These are phyloP conservation scores for Arctocebus calabarensis DNA, from an alignment of 2,797 vertebrate genomes.

Conservation along the genomic window DNA sequence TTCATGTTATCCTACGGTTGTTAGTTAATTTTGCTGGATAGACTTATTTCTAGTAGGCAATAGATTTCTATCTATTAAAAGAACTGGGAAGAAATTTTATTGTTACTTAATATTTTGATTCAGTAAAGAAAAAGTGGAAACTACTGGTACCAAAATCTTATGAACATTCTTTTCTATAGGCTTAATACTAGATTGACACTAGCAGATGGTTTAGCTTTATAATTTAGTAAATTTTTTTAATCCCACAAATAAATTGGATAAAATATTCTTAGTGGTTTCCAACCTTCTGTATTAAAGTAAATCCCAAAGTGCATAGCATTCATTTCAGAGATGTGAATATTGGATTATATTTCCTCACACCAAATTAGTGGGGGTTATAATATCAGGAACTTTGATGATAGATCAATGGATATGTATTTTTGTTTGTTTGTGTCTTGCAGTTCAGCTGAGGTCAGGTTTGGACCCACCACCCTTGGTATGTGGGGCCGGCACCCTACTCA, in stretches of 20 bases:
- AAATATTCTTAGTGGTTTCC: constrained; percentile 26
- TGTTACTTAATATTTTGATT: constrained; percentile 74
- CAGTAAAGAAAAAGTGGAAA: constrained; percentile 66
- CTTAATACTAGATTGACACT: constrained; percentile 62
- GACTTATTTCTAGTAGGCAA: constrained; percentile 35
- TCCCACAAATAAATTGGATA: constrained; percentile 49
- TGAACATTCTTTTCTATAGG: constrained; percentile 47
- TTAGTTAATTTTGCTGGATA: constrained; percentile 25
- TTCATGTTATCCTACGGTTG: background rate
- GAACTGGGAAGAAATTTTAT: constrained; percentile 36
- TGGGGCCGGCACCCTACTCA: too few species aligned
- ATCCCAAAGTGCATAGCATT: background rate
- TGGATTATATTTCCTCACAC: constrained; percentile 5
- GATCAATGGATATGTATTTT: background rate
- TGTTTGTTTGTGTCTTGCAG: too few species aligned
- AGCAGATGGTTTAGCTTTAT: constrained; percentile 66
- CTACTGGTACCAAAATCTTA: constrained; percentile 65
- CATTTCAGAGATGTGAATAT: constrained; percentile 12
- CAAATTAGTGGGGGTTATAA: background rate
- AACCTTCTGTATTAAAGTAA: constrained; percentile 42
- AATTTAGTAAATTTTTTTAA: constrained; percentile 57
- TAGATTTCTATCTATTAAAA: constrained; percentile 38
- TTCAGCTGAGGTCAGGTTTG: too few species aligned
- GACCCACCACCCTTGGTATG: too few species aligned
- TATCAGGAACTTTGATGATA: constrained; percentile 1